Base-by-base conservation (phyloP, 1,140 invertebrate species). In the Prorops nasuta region DNA sequence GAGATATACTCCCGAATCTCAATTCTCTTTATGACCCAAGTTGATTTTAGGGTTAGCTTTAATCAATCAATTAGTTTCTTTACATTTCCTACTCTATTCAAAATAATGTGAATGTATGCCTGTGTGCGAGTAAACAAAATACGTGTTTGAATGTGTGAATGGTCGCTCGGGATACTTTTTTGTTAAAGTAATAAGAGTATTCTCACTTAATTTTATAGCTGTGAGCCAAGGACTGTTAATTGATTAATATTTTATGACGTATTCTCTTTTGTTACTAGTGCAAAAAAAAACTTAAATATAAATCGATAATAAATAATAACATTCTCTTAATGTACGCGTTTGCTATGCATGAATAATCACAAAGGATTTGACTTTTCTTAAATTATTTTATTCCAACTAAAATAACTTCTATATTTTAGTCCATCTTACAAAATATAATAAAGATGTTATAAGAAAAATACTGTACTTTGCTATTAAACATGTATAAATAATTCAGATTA, bases 11-110 rank as follows among this genome's bases (percentile, higher is more conserved):
- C 34, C 63, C 58, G 74, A 63, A 64, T 37, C 55, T 60, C 56
- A 60, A 37, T 43, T 53, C 48, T 56, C 62, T 37, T 77, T 76
- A 77, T 76, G 74, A 75, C 74, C 62, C 64, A 64, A 63, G 53
- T 53, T 69, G 35, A 49, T 44, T 49, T 56, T 77, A 72, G 64
- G 54, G 63, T 58, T 64, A 67, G 55, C 57, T 43, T 63, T 60
- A 58, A 56, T 56, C 48, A 58, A 65, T 64, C 46, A 50, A 47
- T 56, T 44, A 64, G 58, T 60, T 65, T 61, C 51, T 70, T 46
- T 45, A 21, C 20, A 48, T n/a, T 36, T 40, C 18, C 21, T 40
- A 21, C n/a, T 40, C 20, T n/a, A 19, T n/a, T 20, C 20, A 40
- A 40, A 12, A 12, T 8, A 0, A 24, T 40, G 24, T 40, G 10